Evolutionary conservation across 2,888 invertebrate genomes (phyloP).

Genomic region (Erebia aethiops): DNA sequence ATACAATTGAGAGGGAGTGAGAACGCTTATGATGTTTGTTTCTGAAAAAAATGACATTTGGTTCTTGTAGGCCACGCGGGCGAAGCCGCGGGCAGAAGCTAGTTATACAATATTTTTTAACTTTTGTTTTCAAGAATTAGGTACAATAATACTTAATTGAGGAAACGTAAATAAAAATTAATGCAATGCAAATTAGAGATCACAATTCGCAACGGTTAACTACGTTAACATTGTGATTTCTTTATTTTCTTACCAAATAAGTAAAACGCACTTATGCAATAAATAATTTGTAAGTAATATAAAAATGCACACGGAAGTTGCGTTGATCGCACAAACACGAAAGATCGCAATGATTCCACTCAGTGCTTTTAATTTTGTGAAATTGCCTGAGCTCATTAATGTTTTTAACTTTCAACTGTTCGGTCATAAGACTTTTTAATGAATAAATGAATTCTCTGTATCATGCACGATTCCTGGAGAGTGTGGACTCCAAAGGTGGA

Average conservation of each 20-base stretch:
- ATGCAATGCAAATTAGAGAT: not conserved
- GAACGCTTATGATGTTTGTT: too few species aligned
- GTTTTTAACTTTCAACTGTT: not conserved
- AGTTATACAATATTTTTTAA: too few species aligned
- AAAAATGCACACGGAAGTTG: conserved; percentile 13
- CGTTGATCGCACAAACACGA: not conserved
- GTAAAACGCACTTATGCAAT: conserved; percentile 15
- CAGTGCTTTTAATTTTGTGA: not conserved
- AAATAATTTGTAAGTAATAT: conserved; percentile 9
- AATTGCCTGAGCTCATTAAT: not conserved
- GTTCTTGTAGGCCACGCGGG: too few species aligned
- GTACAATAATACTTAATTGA: conserved; percentile 7
- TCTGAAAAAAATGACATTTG: too few species aligned
- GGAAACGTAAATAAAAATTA: not conserved
- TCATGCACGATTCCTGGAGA: too few species aligned
- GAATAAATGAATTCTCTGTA: too few species aligned
- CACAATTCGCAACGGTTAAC: not conserved
- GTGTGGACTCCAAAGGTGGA: too few species aligned
- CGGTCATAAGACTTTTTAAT: too few species aligned
- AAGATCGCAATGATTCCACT: not conserved
- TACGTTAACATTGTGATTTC: not conserved
- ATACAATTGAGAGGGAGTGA: too few species aligned
- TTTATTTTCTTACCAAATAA: not conserved
- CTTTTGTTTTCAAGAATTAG: too few species aligned
- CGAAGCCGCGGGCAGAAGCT: too few species aligned